Percentiles rank a stretch among this genome's conserved stretches.
phyloP scores from a whole-genome alignment of 1,140 invertebrate species.

The Hestina assimilis region DNA sequence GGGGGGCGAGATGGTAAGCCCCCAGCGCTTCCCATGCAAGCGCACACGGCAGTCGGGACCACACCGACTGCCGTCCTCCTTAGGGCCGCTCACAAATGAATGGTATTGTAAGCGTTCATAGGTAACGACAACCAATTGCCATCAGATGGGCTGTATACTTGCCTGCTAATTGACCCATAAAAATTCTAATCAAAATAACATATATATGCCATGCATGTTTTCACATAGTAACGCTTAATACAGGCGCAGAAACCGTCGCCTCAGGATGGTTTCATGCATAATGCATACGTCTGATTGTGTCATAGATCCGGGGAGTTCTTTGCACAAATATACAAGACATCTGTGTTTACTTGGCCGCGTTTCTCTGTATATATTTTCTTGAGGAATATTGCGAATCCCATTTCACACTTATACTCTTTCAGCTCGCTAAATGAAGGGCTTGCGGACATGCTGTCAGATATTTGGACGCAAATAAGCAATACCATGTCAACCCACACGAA shows the following conservation, averaged over 20 bases:
- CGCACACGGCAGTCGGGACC: too few relatives aligned
- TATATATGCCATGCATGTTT: background rate
- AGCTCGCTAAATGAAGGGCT: background rate
- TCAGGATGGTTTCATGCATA: slow-evolving; percentile 58
- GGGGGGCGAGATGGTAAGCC: too few relatives aligned
- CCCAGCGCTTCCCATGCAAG: too few relatives aligned
- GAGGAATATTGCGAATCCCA: slow-evolving; percentile 37
- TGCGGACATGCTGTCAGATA: too few relatives aligned
- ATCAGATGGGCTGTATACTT: too few relatives aligned
- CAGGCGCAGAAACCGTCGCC: slow-evolving; percentile 47
- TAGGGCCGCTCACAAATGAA: too few relatives aligned
- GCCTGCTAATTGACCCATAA: too few relatives aligned
- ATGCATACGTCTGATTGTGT: slow-evolving; percentile 63
- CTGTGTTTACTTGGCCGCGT: slow-evolving; percentile 43
- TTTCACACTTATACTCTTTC: slow-evolving; percentile 26
- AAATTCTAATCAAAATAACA: slow-evolving; percentile 18
- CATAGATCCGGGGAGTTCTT: slow-evolving; percentile 48
- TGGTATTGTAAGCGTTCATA: too few relatives aligned
- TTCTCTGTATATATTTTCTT: slow-evolving; percentile 41
- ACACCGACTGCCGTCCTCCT: too few relatives aligned
- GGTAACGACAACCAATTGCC: too few relatives aligned
- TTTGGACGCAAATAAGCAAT: too few relatives aligned
- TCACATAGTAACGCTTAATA: slow-evolving; percentile 15
- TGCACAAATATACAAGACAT: slow-evolving; percentile 46
- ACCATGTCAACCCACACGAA: too few relatives aligned